Conservation (phyloP, 2,113 vertebrate genomes). For the Bombycilla garrulus region DNA sequence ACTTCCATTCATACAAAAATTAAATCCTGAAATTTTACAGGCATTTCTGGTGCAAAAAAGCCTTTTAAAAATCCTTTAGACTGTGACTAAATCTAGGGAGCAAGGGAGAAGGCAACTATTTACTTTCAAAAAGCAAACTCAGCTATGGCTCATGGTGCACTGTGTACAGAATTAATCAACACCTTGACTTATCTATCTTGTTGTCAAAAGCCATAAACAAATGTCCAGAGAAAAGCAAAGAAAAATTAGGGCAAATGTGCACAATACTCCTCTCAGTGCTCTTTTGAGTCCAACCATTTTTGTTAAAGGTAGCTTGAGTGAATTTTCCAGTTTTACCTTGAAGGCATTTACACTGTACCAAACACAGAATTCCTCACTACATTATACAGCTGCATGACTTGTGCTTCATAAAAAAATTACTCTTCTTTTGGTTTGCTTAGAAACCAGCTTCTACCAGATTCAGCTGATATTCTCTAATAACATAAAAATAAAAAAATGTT, state of each 20-base stretch:
- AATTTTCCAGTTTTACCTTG: neutral
- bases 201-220: neutral
- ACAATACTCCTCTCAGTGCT: neutral
- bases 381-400: neutral
- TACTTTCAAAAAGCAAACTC: neutral
- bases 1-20: neutral
- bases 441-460: neutral
- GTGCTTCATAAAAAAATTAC: neutral
- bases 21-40: neutral
- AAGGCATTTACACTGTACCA: neutral
- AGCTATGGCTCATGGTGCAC: neutral
- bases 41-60: neutral
- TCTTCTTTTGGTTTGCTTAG: neutral
- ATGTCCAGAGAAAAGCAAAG: neutral
- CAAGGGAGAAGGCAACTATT: neutral
- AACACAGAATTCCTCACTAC: neutral
- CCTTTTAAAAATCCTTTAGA: neutral
- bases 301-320: neutral
- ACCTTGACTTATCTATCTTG: neutral
- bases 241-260: neutral
- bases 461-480: neutral
- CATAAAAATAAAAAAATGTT: neutral
- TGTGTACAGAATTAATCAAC: neutral
- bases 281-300: neutral
- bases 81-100: neutral